Conservation (phyloP, 2,797 vertebrate genomes). For the Podarcis siculus region DNA sequence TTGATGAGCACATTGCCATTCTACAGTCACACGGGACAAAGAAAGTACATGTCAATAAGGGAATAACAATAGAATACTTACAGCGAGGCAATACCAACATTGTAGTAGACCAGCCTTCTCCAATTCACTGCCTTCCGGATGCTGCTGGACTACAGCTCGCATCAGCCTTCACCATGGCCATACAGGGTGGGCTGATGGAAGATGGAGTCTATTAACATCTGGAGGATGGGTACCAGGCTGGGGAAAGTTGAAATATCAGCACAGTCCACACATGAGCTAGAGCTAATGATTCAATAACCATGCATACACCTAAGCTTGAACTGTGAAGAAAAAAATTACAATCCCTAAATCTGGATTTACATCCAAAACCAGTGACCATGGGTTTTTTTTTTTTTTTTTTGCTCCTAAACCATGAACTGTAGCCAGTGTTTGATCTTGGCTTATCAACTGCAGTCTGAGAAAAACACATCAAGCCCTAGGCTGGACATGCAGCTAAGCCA, state of each 20-base stretch:
- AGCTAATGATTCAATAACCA: no score
- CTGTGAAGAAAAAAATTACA: no score
- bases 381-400: no score
- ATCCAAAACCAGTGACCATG: no score
- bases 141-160: not conserved
- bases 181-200: not conserved
- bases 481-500: not conserved
- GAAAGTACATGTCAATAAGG: constrained; percentile 33
- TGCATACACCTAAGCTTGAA: no score
- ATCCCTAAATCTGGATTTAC: no score
- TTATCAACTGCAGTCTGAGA: no score
- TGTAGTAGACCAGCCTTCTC: not conserved
- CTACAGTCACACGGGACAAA: constrained; percentile 58
- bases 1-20: constrained; percentile 85
- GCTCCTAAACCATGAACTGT: no score
- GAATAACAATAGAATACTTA: not conserved
- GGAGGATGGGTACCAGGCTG: not conserved
- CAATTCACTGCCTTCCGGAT: not conserved
- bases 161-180: not conserved
- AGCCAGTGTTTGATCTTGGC: no score
- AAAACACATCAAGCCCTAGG: no score
- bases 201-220: not conserved
- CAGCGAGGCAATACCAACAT: not conserved
- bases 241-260: not conserved
- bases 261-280: not conserved